Conservation (phyloP, 1,140 invertebrate species). For the Odontomachus brunneus region DNA sequence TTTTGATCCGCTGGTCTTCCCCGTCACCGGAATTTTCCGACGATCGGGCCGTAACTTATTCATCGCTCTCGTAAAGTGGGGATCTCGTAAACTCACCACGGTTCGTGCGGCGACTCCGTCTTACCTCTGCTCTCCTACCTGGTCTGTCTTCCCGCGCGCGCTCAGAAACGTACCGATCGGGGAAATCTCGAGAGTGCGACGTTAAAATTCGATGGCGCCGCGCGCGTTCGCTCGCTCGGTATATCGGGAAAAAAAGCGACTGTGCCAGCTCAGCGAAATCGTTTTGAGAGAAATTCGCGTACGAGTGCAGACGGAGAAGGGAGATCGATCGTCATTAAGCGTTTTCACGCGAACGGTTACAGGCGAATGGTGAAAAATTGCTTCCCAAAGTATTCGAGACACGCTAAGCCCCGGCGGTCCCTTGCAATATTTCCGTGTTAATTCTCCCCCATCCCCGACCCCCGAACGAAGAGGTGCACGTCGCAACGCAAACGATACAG, state of each 20-base stretch:
- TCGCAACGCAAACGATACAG: neutral
- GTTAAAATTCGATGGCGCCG: conserved; percentile 29
- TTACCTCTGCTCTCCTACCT: neutral
- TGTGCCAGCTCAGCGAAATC: neutral
- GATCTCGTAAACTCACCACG: conserved; percentile 65
- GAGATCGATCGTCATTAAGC: conserved; percentile 13
- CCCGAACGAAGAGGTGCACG: neutral
- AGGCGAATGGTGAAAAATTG: neutral
- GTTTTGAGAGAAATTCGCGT: neutral
- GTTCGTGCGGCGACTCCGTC: neutral
- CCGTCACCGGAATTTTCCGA: conserved; percentile 37
- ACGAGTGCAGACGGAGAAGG: neutral
- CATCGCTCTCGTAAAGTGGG: conserved; percentile 72
- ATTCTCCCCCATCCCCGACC: neutral
- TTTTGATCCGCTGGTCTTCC: conserved; percentile 68
- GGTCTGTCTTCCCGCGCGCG: conserved; percentile 11
- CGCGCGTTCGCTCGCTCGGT: neutral
- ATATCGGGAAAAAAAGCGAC: neutral
- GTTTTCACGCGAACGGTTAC: neutral
- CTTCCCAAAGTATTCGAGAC: conserved; percentile 8
- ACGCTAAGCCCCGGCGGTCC: neutral
- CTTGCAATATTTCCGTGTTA: conserved; percentile 16
- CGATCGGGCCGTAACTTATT: conserved; percentile 74
- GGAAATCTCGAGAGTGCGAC: conserved; percentile 13
- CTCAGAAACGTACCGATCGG: conserved; percentile 17